Conservation (phyloP, 2,113 vertebrate genomes). For the Casuarius casuarius region DNA sequence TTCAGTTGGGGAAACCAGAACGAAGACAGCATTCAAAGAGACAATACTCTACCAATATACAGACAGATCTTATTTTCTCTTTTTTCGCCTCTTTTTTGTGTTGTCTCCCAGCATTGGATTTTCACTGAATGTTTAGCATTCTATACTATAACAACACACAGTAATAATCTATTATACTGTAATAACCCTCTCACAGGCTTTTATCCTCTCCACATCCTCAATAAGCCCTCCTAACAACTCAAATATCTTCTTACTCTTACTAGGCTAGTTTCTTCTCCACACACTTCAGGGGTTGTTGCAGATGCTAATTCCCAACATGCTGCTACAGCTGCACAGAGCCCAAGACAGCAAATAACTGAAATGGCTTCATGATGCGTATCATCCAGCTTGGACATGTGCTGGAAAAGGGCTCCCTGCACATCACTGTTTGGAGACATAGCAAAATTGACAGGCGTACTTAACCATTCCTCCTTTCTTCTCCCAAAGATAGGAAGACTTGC, state of each 20-base stretch:
- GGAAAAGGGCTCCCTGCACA: not conserved
- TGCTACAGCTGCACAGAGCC: not conserved
- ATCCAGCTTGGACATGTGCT: not conserved
- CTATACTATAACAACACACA: not conserved
- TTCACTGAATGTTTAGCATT: not conserved
- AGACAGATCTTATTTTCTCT: not conserved
- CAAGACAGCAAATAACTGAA: not conserved
- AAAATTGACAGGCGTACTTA: not conserved
- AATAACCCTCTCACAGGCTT: not conserved
- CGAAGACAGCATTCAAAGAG: not conserved
- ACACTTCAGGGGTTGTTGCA: not conserved
- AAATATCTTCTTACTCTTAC: not conserved
- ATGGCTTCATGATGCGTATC: not conserved
- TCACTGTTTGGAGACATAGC: not conserved
- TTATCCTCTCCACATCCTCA: not conserved
- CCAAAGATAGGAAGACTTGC: not conserved
- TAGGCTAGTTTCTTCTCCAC: not conserved
- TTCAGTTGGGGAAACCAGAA: not conserved
- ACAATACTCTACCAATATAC: not conserved
- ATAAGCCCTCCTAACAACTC: not conserved
- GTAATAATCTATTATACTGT: not conserved
- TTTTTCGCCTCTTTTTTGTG: not conserved
- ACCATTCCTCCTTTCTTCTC: not conserved
- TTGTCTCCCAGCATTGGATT: not conserved
- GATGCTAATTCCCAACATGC: not conserved